A percentile compares a stretch with the other conserved stretches of the same genome.
Conservation (phyloP, 2,113 vertebrate species). For the Cebidichthys violaceus region DNA sequence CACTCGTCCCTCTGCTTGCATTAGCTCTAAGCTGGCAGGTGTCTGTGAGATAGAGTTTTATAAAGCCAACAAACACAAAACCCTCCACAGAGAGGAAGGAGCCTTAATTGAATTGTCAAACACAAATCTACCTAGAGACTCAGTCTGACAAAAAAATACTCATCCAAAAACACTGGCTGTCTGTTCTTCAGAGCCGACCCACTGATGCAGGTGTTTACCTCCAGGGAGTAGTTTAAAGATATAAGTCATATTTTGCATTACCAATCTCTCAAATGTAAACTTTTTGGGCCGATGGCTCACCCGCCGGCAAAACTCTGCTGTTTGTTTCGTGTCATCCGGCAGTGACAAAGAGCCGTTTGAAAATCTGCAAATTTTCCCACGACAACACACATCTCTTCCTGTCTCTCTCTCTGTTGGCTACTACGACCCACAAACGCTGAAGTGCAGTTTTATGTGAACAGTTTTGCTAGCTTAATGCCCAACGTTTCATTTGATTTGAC, state of each 20-base stretch:
- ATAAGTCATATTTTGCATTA: neutral
- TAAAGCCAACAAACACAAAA: slow-evolving; percentile 63
- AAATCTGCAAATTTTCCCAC: too few relatives aligned
- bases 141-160: slow-evolving; percentile 28
- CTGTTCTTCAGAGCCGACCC: neutral
- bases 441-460: too few relatives aligned
- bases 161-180: slow-evolving; percentile 32
- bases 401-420: too few relatives aligned
- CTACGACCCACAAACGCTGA: too few relatives aligned
- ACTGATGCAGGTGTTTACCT: slow-evolving; percentile 4
- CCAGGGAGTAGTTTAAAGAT: neutral
- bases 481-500: neutral
- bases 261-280: neutral
- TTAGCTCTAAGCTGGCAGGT: slow-evolving; percentile 69
- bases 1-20: slow-evolving; percentile 46
- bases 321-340: neutral
- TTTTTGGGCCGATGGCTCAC: neutral
- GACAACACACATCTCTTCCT: too few relatives aligned
- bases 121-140: slow-evolving; percentile 62
- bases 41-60: slow-evolving; percentile 72
- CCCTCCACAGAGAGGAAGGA: slow-evolving; percentile 58
- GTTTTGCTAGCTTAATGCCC: too few relatives aligned
- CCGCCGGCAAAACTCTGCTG: too few relatives aligned
- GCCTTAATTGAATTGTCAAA: slow-evolving; percentile 75
- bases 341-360: too few relatives aligned